These are phyloP conservation scores for Solenodon paradoxus DNA, from an alignment of 2,113 vertebrate species.

Conservation along the genomic window DNA sequence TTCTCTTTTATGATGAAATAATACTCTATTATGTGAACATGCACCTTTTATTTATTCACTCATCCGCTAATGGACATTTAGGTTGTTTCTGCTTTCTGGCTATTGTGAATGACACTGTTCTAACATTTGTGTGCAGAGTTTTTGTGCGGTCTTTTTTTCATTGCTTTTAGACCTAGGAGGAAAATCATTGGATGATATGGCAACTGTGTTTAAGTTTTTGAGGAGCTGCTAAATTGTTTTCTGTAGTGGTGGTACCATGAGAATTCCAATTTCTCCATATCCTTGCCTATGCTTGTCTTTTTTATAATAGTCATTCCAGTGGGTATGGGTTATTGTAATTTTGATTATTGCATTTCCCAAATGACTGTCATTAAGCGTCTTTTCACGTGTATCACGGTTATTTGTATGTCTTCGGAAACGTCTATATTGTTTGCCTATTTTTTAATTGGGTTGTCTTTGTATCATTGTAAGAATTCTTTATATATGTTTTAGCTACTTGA, in stretches of 20 bases:
- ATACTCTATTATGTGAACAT: background rate
- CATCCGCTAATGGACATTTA: background rate
- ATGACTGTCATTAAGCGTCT: background rate
- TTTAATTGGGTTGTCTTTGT: background rate
- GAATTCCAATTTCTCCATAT: background rate
- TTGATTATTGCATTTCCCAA: background rate
- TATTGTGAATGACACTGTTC: background rate
- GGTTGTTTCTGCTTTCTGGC: background rate
- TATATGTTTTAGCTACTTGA: background rate
- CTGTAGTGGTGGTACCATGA: background rate
- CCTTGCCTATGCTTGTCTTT: background rate
- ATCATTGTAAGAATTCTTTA: background rate
- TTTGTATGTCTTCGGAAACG: background rate
- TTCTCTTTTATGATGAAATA: conserved; percentile 3
- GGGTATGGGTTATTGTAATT: background rate
- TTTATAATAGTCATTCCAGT: background rate
- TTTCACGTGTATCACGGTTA: background rate
- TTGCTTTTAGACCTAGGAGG: background rate
- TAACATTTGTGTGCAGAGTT: background rate
- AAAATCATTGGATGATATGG: background rate
- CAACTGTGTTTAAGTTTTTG: background rate
- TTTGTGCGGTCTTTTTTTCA: background rate
- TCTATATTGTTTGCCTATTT: background rate
- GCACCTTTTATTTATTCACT: background rate
- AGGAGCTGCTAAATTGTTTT: background rate